Evolutionary conservation across 2,113 vertebrate species (phyloP).

Genomic region (Semnopithecus entellus): DNA sequence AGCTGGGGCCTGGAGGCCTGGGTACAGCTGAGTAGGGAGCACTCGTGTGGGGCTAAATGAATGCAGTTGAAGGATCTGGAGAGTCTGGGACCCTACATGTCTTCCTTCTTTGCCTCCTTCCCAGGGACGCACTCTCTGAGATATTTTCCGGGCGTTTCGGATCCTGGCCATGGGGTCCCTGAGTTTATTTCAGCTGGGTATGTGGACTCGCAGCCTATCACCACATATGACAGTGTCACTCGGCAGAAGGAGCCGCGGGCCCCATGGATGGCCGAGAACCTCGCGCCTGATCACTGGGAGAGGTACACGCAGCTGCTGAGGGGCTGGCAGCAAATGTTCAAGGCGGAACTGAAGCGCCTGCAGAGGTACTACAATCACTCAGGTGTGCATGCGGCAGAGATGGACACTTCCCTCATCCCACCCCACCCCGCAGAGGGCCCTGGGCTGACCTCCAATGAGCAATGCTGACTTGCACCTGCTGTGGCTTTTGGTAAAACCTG

Average conservation of each 20-base stretch:
- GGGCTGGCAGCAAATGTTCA: conserved; percentile 46
- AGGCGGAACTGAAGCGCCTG: background rate
- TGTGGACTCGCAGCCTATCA: conserved; percentile 55
- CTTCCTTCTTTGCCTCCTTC: background rate
- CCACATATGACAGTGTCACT: conserved; percentile 44
- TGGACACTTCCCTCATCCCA: rapidly evolving
- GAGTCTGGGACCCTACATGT: background rate
- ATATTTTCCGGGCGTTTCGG: conserved; percentile 42
- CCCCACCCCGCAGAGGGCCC: background rate
- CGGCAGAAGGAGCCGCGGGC: background rate
- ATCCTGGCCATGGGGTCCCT: conserved; percentile 31
- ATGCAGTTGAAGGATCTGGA: rapidly evolving
- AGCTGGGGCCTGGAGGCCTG: background rate
- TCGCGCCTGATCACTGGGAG: background rate
- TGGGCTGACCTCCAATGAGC: background rate
- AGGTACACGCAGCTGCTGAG: conserved; percentile 53
- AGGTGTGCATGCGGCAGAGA: background rate
- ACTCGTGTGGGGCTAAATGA: background rate
- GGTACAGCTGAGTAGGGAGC: rapidly evolving
- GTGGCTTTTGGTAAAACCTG: conserved; percentile 13
- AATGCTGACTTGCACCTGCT: background rate
- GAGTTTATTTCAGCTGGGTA: conserved; percentile 61
- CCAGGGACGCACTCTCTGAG: conserved; percentile 58
- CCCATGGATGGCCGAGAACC: background rate
- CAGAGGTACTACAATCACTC: conserved; percentile 14